Conservation (phyloP, 2,113 vertebrate species). For the Halcyon malimbica region DNA sequence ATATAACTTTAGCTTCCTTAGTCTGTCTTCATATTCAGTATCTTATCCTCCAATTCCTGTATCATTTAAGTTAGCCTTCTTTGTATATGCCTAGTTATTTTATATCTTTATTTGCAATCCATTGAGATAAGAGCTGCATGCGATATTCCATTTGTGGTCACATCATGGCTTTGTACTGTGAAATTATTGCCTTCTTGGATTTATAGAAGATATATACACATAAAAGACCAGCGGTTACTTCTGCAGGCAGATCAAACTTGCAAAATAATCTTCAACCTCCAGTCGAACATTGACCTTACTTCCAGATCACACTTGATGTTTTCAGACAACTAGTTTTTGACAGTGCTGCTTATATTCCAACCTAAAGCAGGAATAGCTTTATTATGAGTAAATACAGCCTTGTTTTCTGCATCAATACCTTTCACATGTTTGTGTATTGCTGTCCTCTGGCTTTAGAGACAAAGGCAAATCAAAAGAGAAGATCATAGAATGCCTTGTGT, state of each 20-base stretch:
- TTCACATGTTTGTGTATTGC: not conserved
- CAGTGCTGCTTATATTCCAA: not conserved
- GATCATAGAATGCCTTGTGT: too few species aligned
- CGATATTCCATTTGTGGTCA: not conserved
- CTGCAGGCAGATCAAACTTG: not conserved
- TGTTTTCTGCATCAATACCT: not conserved
- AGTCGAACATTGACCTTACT: not conserved
- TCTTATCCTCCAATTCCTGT: not conserved
- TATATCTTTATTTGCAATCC: not conserved
- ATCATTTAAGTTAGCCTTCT: not conserved
- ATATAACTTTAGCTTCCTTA: slow-evolving; percentile 26
- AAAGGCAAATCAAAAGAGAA: not conserved
- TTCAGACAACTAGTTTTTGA: not conserved
- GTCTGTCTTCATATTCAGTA: not conserved
- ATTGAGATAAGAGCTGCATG: not conserved
- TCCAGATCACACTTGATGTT: rapidly evolving
- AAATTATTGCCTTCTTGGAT: not conserved
- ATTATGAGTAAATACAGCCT: not conserved
- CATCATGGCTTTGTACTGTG: not conserved
- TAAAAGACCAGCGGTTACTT: not conserved
- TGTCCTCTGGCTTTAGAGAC: not conserved
- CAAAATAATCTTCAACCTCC: not conserved
- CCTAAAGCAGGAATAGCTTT: not conserved
- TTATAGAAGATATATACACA: not conserved
- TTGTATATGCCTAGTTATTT: not conserved